Base-by-base conservation (phyloP, 2,113 vertebrate species). In the Cheilinus undulatus region DNA sequence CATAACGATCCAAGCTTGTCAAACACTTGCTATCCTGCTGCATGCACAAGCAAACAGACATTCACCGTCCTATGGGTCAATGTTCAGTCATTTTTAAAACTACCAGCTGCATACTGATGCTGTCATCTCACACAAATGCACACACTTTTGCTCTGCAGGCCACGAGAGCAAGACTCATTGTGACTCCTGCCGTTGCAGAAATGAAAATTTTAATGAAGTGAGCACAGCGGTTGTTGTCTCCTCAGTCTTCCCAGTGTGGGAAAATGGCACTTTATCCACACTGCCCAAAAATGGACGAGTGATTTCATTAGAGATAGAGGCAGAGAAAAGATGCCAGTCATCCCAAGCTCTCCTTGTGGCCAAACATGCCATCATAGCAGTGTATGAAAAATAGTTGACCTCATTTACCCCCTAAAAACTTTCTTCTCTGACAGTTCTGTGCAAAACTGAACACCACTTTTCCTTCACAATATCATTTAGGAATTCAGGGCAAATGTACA, bases 181-280 rank as follows among this genome's bases (percentile, higher is more conserved):
- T 53, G 64, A 79, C 82, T 86, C 88, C 84, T 58, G 84, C 88
- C 61, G 79, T 46, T 76, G 54, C 68, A 57, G 51, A 86, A 91
- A 92, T 88, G 74, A 83, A 84, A 84, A 84, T 90, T 83, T 88
- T 85, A 90, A 89, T 90, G 80, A 86, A 88, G 83, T 76, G 69
- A 68, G 69, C 34, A 17, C 74, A 82, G 83, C 27, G 22, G 73
- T 80, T 70, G 61, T 62, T 45, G 45, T 72, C 69, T 54, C 20
- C 52, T 62, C 49, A 1, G 42, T 34, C 24, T 60, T 58, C 52
- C 85, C 54, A 49, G 32, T 52, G 65, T 0, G 38, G 62, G 54
- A 76, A 62, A 81, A 77, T 59, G 59, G 34, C 60, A 73, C 59
- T 86, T 70, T 73, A 53, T 40, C 60, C 79, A 74, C 45, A 32